A percentile compares a stretch with the other conserved stretches of the same genome.
Evolutionary conservation across 2,797 vertebrate species (phyloP).

Genomic region (Acanthurus tractus): DNA sequence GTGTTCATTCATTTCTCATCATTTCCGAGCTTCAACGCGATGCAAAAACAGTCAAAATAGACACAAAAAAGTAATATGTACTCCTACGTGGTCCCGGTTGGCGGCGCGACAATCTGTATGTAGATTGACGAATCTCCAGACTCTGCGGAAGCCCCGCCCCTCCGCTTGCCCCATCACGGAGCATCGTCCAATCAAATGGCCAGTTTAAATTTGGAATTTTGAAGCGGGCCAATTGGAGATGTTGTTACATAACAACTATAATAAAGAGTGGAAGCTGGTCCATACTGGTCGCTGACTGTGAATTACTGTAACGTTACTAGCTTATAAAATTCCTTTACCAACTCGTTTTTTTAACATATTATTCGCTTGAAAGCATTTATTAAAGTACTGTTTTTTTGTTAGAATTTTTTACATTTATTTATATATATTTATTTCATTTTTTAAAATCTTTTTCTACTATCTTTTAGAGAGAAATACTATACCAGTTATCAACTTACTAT

Average conservation of each 20-base stretch:
- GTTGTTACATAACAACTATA: conserved; percentile 76
- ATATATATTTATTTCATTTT: not conserved
- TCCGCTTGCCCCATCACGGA: conserved; percentile 11
- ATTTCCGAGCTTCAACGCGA: conserved; percentile 28
- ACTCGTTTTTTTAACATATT: too few relatives aligned
- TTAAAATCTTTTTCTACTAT: too few relatives aligned
- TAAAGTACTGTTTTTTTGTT: too few relatives aligned
- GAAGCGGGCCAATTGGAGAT: conserved; percentile 77
- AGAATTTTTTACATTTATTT: too few relatives aligned
- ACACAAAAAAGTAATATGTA: conserved; percentile 60
- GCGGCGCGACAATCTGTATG: conserved; percentile 77
- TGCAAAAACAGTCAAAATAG: conserved; percentile 21
- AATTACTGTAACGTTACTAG: conserved; percentile 5
- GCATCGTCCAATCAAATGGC: conserved; percentile 73
- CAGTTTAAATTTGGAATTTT: conserved; percentile 77
- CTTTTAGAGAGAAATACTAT: not conserved
- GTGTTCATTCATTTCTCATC: conserved; percentile 66
- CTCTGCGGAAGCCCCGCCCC: conserved; percentile 66
- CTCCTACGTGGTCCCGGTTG: conserved; percentile 72
- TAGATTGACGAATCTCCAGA: conserved; percentile 59
- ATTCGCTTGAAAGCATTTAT: too few relatives aligned
- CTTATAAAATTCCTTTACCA: too few relatives aligned
- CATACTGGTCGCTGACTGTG: conserved; percentile 45
- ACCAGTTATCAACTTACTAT: too few relatives aligned
- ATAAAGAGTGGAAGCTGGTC: conserved; percentile 61